phyloP scores from a whole-genome alignment of 2,113 vertebrate genomes.

The Thalassarche chlororhynchos region DNA sequence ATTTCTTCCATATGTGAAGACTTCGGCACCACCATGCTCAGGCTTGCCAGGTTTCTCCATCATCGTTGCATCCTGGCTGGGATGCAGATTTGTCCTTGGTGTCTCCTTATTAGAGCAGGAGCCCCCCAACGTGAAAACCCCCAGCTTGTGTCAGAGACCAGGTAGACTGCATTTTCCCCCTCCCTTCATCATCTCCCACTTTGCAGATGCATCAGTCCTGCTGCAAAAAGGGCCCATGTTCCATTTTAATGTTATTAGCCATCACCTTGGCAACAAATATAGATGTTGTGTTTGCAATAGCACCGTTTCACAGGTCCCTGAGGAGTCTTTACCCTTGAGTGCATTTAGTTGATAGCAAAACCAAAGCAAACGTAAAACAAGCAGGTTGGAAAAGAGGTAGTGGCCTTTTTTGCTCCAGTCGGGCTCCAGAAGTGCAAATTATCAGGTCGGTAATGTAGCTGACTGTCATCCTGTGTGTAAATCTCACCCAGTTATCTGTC shows the following conservation, averaged over 20 bases:
- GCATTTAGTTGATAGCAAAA: constrained; percentile 38
- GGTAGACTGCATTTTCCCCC: accelerated
- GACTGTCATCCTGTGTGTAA: background rate
- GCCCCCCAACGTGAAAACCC: background rate
- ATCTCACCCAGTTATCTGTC: background rate
- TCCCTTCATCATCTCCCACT: background rate
- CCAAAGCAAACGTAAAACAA: constrained; percentile 24
- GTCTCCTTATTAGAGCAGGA: background rate
- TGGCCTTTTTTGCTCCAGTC: background rate
- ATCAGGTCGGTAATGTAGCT: background rate
- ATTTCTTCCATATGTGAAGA: constrained; percentile 25
- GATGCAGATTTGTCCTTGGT: background rate
- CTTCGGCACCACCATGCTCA: background rate
- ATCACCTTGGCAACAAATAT: constrained; percentile 47
- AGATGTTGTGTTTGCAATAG: constrained; percentile 4
- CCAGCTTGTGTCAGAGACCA: background rate
- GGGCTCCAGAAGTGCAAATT: background rate
- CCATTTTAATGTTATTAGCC: background rate
- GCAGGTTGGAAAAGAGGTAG: background rate
- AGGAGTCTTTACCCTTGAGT: constrained; percentile 64
- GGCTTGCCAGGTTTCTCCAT: background rate
- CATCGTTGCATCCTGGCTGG: background rate
- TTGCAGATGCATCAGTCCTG: background rate
- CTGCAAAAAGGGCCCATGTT: background rate
- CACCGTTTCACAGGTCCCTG: background rate